Evolutionary conservation across 2,797 vertebrate species (phyloP).

Genomic region (Pangasius larnaudii): DNA sequence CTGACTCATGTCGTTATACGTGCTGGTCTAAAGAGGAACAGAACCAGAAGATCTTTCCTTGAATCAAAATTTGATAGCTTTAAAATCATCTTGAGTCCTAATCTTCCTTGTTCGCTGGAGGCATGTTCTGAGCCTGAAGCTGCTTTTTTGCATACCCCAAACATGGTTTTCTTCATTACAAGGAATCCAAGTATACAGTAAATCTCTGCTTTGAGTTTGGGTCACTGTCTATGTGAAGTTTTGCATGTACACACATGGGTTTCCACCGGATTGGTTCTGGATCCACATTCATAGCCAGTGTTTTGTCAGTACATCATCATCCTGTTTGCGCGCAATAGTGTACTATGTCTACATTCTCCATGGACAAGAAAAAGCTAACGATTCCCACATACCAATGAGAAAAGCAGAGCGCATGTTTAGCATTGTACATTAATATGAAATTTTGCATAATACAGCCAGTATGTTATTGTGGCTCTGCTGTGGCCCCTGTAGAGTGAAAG

Average conservation of each 20-base stretch:
- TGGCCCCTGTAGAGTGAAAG: constrained; percentile 57
- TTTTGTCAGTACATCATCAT: neutral
- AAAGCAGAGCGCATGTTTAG: constrained; percentile 66
- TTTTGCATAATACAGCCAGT: constrained; percentile 65
- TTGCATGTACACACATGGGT: neutral
- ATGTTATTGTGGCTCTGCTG: constrained; percentile 60
- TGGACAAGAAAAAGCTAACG: constrained; percentile 35
- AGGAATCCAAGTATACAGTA: neutral
- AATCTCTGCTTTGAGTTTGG: neutral
- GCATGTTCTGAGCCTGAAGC: constrained; percentile 62
- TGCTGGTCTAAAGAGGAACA: constrained; percentile 9
- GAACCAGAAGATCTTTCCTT: constrained; percentile 6
- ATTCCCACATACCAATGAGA: constrained; percentile 41
- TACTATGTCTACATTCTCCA: neutral
- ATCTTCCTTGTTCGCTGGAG: constrained; percentile 42
- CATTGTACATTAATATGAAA: constrained; percentile 62
- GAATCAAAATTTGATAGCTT: constrained; percentile 44
- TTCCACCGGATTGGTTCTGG: neutral
- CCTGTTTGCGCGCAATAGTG: neutral
- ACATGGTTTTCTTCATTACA: constrained; percentile 19
- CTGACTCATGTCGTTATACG: neutral
- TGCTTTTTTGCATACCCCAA: constrained; percentile 46
- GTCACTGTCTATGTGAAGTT: too few relatives aligned
- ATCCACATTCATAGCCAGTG: neutral
- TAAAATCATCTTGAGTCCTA: constrained; percentile 33